Evolutionary conservation across 2,797 vertebrate genomes (phyloP).

Genomic region (Rhyacichthys aspro): DNA sequence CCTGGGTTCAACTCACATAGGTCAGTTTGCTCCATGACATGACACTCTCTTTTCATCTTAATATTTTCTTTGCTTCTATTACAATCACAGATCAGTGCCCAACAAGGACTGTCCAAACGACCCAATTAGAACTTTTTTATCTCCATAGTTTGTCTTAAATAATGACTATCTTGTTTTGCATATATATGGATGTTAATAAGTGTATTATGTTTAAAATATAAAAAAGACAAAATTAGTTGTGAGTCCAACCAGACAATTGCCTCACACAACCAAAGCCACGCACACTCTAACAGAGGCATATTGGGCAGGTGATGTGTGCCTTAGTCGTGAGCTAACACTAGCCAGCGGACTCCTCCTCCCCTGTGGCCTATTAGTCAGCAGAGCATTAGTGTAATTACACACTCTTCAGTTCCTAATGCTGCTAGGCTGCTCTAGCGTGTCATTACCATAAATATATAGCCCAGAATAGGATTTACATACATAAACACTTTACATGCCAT

Average conservation of each 20-base stretch:
- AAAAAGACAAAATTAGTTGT: neutral
- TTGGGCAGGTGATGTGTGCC: conserved; percentile 35
- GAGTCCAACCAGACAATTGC: neutral
- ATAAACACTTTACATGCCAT: conserved; percentile 70
- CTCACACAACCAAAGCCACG: conserved; percentile 15
- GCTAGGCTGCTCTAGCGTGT: conserved; percentile 65
- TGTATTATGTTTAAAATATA: neutral
- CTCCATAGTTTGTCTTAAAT: too few species aligned
- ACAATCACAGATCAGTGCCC: too few species aligned
- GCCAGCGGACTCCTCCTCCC: conserved; percentile 56
- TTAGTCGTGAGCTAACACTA: conserved; percentile 54
- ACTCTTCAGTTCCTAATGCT: conserved; percentile 66
- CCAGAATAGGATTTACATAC: conserved; percentile 74
- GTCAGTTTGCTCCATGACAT: too few species aligned
- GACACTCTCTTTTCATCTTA: too few species aligned
- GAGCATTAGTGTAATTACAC: conserved; percentile 79
- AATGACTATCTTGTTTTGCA: too few species aligned
- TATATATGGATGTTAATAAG: too few species aligned
- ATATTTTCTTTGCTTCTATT: too few species aligned
- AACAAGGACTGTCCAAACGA: too few species aligned
- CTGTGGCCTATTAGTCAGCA: conserved; percentile 72
- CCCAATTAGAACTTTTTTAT: too few species aligned
- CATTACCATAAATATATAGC: conserved; percentile 76
- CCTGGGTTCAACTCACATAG: too few species aligned
- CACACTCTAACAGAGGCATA: conserved; percentile 1